A percentile compares a stretch with the other conserved stretches of the same genome.
These are phyloP conservation scores for Gracilinanus agilis DNA, from an alignment of 2,113 vertebrate genomes.

Conservation along the genomic window DNA sequence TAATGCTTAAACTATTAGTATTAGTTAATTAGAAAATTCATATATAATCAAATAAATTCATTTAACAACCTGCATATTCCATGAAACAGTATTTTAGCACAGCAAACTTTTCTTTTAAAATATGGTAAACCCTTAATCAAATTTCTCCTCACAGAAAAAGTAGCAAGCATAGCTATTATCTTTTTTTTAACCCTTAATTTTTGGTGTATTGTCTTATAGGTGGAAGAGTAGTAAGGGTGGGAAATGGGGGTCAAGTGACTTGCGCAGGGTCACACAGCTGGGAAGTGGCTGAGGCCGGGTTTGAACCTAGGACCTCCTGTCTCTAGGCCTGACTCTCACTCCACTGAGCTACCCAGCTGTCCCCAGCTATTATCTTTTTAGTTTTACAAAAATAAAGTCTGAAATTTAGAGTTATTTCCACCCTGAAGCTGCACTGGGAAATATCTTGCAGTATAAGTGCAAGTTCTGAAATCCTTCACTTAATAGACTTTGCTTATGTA, in stretches of 20 bases:
- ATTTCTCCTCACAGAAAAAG: rapidly evolving
- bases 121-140: neutral
- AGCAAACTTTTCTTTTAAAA: neutral
- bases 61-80: constrained; percentile 10
- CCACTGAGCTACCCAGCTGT: no score
- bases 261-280: no score
- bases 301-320: no score
- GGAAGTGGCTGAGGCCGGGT: no score
- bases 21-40: constrained; percentile 74
- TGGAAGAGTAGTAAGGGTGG: no score
- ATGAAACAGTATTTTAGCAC: neutral
- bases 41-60: constrained; percentile 26
- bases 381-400: neutral
- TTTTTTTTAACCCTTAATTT: no score
- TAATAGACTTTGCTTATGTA: neutral
- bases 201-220: no score
- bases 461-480: neutral
- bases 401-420: neutral
- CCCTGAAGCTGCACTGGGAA: neutral
- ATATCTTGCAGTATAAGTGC: neutral
- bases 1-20: constrained; percentile 66
- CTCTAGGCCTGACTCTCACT: no score
- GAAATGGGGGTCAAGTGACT: no score
- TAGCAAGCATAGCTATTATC: neutral
- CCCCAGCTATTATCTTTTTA: neutral